Evolutionary conservation across 2,113 vertebrate genomes (phyloP).

Genomic region (Rynchops niger): DNA sequence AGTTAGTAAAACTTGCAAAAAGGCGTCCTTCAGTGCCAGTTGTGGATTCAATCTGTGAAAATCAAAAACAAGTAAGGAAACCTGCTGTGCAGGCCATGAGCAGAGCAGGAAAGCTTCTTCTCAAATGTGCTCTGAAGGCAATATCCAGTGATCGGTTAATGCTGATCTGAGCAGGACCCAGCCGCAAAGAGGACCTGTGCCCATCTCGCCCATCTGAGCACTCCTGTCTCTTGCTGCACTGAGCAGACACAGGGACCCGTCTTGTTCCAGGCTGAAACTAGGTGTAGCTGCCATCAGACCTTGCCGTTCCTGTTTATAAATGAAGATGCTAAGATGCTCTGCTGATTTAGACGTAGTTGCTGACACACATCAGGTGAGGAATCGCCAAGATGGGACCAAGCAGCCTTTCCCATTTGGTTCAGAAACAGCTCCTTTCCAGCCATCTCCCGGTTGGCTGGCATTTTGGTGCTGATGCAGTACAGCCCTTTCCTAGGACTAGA

Average conservation of each 20-base stretch:
- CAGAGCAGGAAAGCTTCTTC: background rate
- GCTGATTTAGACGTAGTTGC: background rate
- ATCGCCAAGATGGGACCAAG: background rate
- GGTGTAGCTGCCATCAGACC: background rate
- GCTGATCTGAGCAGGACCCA: background rate
- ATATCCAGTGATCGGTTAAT: background rate
- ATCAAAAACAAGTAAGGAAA: background rate
- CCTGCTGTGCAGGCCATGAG: background rate
- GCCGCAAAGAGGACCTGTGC: background rate
- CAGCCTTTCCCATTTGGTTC: background rate
- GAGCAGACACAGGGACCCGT: background rate
- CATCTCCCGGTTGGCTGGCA: background rate
- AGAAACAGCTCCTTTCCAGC: background rate
- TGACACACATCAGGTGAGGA: background rate
- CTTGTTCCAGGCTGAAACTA: background rate
- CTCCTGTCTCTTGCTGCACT: background rate
- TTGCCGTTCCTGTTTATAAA: background rate
- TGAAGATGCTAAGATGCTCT: background rate
- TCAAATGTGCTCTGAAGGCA: background rate
- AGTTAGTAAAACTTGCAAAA: background rate
- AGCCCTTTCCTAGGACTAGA: background rate
- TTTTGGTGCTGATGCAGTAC: background rate
- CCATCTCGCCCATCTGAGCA: fast-evolving
- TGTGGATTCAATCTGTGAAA: background rate
- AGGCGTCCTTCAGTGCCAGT: background rate